Evolutionary conservation across 2,113 vertebrate species (phyloP), one percentile per base, ranked within the genome.

Genomic region (Paratilapia polleni): DNA sequence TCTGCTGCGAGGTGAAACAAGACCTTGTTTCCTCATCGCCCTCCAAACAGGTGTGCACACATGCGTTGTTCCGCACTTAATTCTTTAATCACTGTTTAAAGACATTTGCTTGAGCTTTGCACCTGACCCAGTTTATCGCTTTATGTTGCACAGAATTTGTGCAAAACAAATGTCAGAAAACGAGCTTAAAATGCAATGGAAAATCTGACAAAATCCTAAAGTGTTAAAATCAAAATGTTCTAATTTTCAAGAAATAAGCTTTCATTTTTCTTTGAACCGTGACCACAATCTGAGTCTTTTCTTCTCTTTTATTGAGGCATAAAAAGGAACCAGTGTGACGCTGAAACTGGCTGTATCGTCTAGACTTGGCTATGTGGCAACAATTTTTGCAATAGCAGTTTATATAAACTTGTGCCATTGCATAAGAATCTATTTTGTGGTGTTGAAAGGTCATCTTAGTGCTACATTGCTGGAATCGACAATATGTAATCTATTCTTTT

Each of bases 1-100:
- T n/a, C 26, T 56, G 28, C 28, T 13, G 58, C 4, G 22, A 49
- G 54, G 11, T 20, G 59, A 66, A 76, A 60, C 78, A 10, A 47
- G 59, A 43, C 52, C 31, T 49, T 1, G 14, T 54, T 22, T 4
- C 78, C 20, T 64, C 59, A 66, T 2, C 1, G 13, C 28, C 11
- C 52, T 84, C 68, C 78, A 64, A 77, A 80, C 77, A 73, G 31
- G 47, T 22, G 76, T 56, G 26, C 76, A 20, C 68, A 54, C 26
- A 73, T 9, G 11, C 47, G 34, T 54, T 8, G 11, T 43, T 54
- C 47, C 2, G 14, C 4, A 8, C 76, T 70, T 60, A n/a, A 77
- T 62, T 81, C 49, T 15, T 78, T 75, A 80, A 84, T 88, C 64
- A 1, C 62, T 76, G 78, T 80, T 82, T 76, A 80, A 88, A 81